These are phyloP conservation scores for Amblyjoppa proteus DNA, from an alignment of 2,888 invertebrate genomes.

Conservation along the genomic window DNA sequence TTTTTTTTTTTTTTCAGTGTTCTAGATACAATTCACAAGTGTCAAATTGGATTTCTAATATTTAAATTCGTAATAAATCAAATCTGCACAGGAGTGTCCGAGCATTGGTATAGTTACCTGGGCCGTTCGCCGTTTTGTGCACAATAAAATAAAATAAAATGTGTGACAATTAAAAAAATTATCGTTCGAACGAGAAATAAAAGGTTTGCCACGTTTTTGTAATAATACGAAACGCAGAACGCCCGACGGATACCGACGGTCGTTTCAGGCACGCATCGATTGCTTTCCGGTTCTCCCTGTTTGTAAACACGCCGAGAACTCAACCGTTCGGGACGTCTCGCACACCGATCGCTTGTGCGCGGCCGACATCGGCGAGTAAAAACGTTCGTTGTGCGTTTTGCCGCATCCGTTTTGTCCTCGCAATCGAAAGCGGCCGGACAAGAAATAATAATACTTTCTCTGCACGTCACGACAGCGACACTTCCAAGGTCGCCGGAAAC, in stretches of 20 bases:
- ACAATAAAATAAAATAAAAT: not conserved
- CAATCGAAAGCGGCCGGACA: conserved; percentile 58
- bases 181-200: not conserved
- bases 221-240: not conserved
- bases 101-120: no score
- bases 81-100: no score
- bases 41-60: no score
- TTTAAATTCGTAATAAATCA: no score
- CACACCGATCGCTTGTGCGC: not conserved
- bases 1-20: no score
- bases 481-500: conserved; percentile 54
- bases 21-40: no score
- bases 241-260: not conserved
- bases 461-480: conserved; percentile 31
- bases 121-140: no score
- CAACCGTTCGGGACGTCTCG: conserved; percentile 5
- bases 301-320: not conserved
- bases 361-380: conserved; percentile 16
- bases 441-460: conserved; percentile 58
- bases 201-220: not conserved
- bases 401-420: conserved; percentile 30
- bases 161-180: not conserved
- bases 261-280: conserved; percentile 27
- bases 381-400: not conserved
- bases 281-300: conserved; percentile 19